These are phyloP conservation scores for Blennius ocellaris DNA, from an alignment of 2,113 vertebrate species.

Conservation along the genomic window DNA sequence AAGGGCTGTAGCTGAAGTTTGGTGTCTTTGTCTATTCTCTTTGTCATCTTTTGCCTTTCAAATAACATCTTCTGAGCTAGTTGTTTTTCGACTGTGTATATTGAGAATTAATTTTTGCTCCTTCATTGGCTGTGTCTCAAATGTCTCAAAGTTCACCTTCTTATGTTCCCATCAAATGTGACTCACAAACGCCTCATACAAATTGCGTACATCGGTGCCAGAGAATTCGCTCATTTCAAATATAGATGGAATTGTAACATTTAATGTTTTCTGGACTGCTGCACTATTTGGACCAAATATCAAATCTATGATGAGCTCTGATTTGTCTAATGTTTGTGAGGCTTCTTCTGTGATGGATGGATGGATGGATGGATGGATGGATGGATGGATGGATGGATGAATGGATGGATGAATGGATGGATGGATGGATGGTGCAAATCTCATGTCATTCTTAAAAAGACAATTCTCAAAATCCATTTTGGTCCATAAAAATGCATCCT, in stretches of 20 bases:
- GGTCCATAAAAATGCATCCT: no score
- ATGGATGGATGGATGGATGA: no score
- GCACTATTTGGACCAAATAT: background rate
- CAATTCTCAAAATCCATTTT: no score
- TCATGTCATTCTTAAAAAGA: no score
- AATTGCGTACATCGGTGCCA: background rate
- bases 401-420: no score
- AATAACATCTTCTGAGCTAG: background rate
- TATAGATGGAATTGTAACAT: background rate
- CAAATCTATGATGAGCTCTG: background rate
- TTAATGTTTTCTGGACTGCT: background rate
- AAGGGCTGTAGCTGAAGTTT: background rate
- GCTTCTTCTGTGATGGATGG: background rate
- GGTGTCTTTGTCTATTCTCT: background rate
- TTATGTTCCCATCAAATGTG: background rate
- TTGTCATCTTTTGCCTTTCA: background rate
- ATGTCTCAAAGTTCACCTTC: background rate
- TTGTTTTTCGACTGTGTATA: background rate
- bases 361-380: no score
- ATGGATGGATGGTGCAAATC: no score
- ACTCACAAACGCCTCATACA: conserved; percentile 9
- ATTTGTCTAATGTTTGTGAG: background rate
- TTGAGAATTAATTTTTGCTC: background rate
- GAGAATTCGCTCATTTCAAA: background rate
- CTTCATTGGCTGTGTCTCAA: conserved; percentile 9